These are phyloP conservation scores for Steinernema carpocapsae DNA, from an alignment of 2,888 invertebrate species.

Conservation along the genomic window DNA sequence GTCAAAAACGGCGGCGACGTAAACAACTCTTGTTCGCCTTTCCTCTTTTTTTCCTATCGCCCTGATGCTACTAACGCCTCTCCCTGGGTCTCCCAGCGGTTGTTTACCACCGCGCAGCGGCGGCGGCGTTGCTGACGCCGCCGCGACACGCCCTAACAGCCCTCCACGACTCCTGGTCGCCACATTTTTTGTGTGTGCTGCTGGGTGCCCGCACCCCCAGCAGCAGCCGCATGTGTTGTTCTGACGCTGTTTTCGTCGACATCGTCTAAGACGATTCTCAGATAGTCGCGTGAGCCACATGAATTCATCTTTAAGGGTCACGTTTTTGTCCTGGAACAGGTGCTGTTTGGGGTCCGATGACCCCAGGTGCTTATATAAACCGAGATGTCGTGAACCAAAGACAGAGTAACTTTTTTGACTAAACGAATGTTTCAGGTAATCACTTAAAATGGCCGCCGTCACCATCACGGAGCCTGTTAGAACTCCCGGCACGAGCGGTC, in stretches of 20 bases:
- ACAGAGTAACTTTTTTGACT: not conserved
- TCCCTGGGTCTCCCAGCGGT: too few species aligned
- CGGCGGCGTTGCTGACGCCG: not conserved
- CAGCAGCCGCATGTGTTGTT: not conserved
- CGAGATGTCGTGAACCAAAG: not conserved
- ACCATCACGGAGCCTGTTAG: not conserved
- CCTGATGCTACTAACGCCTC: too few species aligned
- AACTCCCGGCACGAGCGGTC: constrained; percentile 12
- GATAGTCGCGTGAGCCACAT: not conserved
- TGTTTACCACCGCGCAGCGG: not conserved
- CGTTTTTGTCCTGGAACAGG: constrained; percentile 7
- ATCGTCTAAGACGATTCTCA: not conserved
- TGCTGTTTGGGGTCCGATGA: not conserved
- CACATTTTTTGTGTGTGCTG: too few species aligned
- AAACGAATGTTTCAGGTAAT: not conserved
- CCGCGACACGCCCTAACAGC: constrained; percentile 28
- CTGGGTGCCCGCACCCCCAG: not conserved
- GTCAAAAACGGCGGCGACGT: not conserved
- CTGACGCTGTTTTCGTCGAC: not conserved
- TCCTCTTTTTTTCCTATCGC: not conserved
- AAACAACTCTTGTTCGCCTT: constrained; percentile 7
- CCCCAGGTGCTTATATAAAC: not conserved
- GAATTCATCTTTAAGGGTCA: constrained; percentile 22
- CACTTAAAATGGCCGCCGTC: not conserved
- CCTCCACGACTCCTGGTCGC: too few species aligned